Evolutionary conservation across 2,888 invertebrate genomes (phyloP).

Genomic region (Lepidochrysops patricia): DNA sequence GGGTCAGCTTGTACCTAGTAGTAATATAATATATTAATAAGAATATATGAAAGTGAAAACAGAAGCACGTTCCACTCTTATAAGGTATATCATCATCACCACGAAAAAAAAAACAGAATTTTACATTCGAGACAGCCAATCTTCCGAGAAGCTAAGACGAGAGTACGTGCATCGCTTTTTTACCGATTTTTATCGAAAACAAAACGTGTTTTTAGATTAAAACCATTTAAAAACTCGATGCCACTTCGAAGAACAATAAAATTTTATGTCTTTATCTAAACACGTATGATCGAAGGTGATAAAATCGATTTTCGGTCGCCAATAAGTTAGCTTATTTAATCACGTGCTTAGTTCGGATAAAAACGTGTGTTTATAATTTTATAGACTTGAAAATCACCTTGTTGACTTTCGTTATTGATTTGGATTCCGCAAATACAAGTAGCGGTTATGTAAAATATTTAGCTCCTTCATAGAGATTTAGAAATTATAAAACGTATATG

Average conservation of each 20-base stretch:
- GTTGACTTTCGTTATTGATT: background rate
- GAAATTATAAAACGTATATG: no score
- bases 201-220: constrained; percentile 36
- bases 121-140: constrained; percentile 32
- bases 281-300: constrained; percentile 35
- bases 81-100: constrained; percentile 28
- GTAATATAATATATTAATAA: no score
- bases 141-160: constrained; percentile 32
- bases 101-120: constrained; percentile 31
- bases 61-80: background rate
- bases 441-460: background rate
- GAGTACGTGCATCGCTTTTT: constrained; percentile 37
- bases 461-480: no score
- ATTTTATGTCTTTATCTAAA: constrained; percentile 48
- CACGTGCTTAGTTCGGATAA: constrained; percentile 21
- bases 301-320: constrained; percentile 31
- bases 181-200: constrained; percentile 43
- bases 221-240: constrained; percentile 36
- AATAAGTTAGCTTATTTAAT: constrained; percentile 25
- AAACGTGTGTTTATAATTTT: constrained; percentile 4
- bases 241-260: constrained; percentile 46
- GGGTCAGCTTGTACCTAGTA: no score
- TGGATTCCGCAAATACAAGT: background rate
- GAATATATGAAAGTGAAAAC: constrained; percentile 5
- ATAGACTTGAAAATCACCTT: background rate